Conservation (phyloP, 1,140 invertebrate genomes). For the Pectinophora gossypiella region DNA sequence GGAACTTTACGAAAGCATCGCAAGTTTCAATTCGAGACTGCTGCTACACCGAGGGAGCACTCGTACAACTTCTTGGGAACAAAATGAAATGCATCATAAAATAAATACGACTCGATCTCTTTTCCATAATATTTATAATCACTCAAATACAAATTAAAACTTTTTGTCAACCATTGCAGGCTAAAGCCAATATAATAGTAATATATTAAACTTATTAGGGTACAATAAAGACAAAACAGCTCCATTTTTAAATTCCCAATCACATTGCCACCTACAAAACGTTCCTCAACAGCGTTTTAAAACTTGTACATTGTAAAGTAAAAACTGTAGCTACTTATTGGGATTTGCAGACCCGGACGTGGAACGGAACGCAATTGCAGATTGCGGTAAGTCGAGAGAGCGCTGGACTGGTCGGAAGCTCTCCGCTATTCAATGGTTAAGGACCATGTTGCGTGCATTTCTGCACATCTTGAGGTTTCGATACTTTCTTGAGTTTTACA, state of each 20-base stretch:
- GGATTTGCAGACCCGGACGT: not conserved
- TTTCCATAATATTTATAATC: not conserved
- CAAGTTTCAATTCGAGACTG: conserved; percentile 58
- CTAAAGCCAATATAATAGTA: no score
- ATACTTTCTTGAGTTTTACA: no score
- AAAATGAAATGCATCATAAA: conserved; percentile 50
- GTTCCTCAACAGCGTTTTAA: no score
- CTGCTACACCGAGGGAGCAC: conserved; percentile 40
- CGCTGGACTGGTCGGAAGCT: no score
- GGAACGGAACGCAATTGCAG: not conserved
- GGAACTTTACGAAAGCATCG: conserved; percentile 47
- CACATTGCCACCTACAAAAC: no score
- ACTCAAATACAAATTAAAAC: no score
- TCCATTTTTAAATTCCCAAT: no score
- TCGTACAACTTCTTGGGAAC: conserved; percentile 34
- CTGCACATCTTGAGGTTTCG: no score
- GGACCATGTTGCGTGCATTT: no score
- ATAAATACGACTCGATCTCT: conserved; percentile 33
- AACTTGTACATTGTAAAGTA: not conserved
- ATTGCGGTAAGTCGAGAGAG: not conserved
- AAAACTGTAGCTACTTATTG: not conserved
- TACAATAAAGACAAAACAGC: no score
- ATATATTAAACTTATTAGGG: no score
- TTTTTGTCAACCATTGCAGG: no score
- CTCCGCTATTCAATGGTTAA: not conserved